Evolutionary conservation across 2,113 vertebrate genomes (phyloP).

Genomic region (Vanacampus margaritifer): DNA sequence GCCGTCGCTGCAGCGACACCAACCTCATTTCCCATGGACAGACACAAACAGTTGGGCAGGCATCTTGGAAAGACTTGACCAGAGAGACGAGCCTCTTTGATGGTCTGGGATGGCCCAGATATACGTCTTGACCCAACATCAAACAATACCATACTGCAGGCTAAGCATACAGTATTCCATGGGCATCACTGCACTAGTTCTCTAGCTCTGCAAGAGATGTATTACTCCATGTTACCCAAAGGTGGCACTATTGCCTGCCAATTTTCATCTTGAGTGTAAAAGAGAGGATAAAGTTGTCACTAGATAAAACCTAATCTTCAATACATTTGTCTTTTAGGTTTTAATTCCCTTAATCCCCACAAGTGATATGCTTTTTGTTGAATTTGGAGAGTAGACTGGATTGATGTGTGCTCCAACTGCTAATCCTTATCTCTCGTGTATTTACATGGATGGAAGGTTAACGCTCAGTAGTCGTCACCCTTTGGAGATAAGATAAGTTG

Average conservation of each 20-base stretch:
- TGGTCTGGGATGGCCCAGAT: constrained; percentile 22
- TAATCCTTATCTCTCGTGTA: constrained; percentile 66
- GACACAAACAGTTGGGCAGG: constrained; percentile 75
- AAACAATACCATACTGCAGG: constrained; percentile 24
- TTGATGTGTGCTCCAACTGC: constrained; percentile 52
- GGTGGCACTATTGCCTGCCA: constrained; percentile 67
- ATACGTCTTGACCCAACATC: constrained; percentile 11
- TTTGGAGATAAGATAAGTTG: constrained; percentile 53
- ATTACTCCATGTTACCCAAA: constrained; percentile 49
- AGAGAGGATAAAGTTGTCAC: constrained; percentile 22
- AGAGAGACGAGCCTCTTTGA: constrained; percentile 51
- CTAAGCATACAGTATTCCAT: constrained; percentile 6
- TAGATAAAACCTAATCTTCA: constrained; percentile 40
- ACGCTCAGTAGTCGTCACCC: constrained; percentile 52
- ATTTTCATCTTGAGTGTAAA: constrained; percentile 23
- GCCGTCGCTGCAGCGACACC: constrained; percentile 64
- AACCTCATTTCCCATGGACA: constrained; percentile 75
- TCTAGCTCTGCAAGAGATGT: constrained; percentile 14
- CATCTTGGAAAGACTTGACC: constrained; percentile 31
- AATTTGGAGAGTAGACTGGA: constrained; percentile 22
- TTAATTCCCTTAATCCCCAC: constrained; percentile 65
- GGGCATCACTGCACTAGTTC: constrained; percentile 1
- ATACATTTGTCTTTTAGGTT: constrained; percentile 47
- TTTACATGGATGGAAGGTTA: constrained; percentile 61
- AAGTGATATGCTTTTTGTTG: constrained; percentile 45